Evolutionary conservation across 2,888 invertebrate genomes (phyloP).

Genomic region (Tanytarsus gracilentus): DNA sequence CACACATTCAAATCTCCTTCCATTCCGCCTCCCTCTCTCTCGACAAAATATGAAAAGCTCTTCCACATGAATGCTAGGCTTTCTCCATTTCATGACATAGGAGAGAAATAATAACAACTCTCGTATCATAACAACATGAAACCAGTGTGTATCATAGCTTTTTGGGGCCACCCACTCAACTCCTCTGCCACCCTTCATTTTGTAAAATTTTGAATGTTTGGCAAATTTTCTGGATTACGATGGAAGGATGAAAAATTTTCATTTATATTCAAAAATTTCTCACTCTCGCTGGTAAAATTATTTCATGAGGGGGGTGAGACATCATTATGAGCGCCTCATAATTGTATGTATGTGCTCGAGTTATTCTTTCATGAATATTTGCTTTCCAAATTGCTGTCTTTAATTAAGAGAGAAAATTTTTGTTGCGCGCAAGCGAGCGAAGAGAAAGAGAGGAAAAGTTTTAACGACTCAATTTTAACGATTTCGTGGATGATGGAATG

Average conservation of each 20-base stretch:
- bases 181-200: background rate
- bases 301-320: too few relatives aligned
- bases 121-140: slow-evolving; percentile 26
- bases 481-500: background rate
- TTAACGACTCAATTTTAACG: slow-evolving; percentile 9
- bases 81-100: slow-evolving; percentile 3
- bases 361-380: background rate
- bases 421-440: background rate
- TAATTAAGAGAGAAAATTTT: background rate
- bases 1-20: background rate
- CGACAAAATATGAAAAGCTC: background rate
- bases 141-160: slow-evolving; percentile 8
- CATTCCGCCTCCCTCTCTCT: background rate
- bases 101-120: slow-evolving; percentile 7
- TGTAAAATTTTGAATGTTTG: background rate
- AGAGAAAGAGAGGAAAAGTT: background rate
- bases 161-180: background rate
- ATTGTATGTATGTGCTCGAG: too few relatives aligned
- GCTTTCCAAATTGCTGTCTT: background rate
- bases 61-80: background rate
- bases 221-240: too few relatives aligned
- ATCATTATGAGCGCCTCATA: background rate
- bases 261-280: background rate
- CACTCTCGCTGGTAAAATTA: background rate
- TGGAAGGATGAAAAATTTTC: background rate